phyloP scores from a whole-genome alignment of 2,797 vertebrate species.

The Graptemys geographica region DNA sequence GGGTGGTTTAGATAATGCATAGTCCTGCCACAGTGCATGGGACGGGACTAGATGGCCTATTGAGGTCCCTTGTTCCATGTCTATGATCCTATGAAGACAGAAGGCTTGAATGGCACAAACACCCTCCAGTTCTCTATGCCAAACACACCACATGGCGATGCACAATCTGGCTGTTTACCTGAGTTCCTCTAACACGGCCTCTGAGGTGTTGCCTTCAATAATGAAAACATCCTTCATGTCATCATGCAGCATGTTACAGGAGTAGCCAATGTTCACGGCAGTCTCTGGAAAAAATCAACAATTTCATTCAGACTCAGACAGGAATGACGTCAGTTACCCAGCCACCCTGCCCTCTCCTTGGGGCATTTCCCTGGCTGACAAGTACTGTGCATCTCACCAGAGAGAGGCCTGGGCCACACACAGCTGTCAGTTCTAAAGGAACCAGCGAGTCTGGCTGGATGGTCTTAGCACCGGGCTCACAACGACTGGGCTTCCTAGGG shows the following conservation, averaged over 20 bases:
- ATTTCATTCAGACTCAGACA: background rate
- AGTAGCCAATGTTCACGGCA: constrained; percentile 94
- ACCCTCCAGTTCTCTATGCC: background rate
- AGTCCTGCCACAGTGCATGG: background rate
- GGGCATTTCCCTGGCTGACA: background rate
- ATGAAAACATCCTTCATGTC: constrained; percentile 91
- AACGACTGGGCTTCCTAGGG: background rate
- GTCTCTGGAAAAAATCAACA: constrained; percentile 85
- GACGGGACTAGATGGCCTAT: background rate
- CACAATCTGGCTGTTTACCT: constrained; percentile 78
- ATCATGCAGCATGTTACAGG: constrained; percentile 92
- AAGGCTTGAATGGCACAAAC: background rate
- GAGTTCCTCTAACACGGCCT: constrained; percentile 87
- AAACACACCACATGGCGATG: background rate
- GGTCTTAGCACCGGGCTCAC: background rate
- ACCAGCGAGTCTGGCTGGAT: background rate
- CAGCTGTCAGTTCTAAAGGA: background rate
- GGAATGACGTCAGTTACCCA: background rate
- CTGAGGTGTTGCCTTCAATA: constrained; percentile 82
- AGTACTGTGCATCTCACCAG: background rate
- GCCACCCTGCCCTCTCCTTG: background rate
- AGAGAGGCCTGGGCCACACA: background rate
- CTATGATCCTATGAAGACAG: background rate
- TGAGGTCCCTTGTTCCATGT: background rate
- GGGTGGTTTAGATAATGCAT: background rate